Evolutionary conservation across 2,797 vertebrate species (phyloP), one percentile per base, ranked within the genome.

Genomic region (Acipenser oxyrinchus): DNA sequence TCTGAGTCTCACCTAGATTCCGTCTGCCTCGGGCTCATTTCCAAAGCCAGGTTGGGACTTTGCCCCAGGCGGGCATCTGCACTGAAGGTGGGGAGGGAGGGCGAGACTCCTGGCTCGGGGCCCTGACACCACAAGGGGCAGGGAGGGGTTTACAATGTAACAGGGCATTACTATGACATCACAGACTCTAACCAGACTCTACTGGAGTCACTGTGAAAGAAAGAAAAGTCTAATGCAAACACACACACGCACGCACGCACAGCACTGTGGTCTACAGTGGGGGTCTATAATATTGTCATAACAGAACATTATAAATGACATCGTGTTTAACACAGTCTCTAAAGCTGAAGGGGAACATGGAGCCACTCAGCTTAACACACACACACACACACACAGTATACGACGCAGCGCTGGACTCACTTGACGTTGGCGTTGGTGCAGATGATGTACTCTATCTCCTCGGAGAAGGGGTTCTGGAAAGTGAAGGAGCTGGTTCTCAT

Each of bases 381-480:
- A 62, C 37, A 18, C 37, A 23, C 7, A n/a, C 18, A 1, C 18
- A 12, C 18, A 4, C 18, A 60, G 6, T 6, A 6, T 3, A 55
- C n/a, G 52, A 55, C 9, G n/a, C n/a, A 37, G 52, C 1, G 52
- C 12, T 5, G 12, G 13, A 93, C 95, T 79, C 89, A 99, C 97
- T 97, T 99, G 81, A 99, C 94, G 1, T 92, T 98, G 80, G 95
- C 91, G 76, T 98, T 99, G 82, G 97, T 99, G 74, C 96, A 98
- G 87, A 99, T 97, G 84, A 99, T 95, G 77, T 99, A 99, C 79
- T 99, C 97, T 0, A 99, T 96, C 78, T 97, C 96, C 71, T 99
- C 96, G 0, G 97, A 99, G 82, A 95, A 99, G 0, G 97, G 97
- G 81, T 99, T 99, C 87, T 99, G 97, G 88, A 99, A 99, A 77